Conservation (phyloP, 1,140 invertebrate species). For the Myzus persicae region DNA sequence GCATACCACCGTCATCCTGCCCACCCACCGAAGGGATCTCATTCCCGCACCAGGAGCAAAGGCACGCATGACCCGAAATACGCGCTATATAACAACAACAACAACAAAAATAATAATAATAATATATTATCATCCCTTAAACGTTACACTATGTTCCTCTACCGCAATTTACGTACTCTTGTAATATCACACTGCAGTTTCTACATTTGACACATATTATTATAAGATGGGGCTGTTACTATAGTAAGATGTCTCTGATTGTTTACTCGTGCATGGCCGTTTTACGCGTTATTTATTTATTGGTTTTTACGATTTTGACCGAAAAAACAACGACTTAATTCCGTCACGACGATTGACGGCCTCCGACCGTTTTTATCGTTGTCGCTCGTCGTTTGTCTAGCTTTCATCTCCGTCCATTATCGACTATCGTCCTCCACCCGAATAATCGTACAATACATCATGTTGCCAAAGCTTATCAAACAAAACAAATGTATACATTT, state of each 20-base stretch:
- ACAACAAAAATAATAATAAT: neutral
- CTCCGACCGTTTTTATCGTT: neutral
- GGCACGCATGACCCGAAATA: constrained; percentile 38
- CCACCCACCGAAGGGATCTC: neutral
- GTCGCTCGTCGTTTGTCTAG: neutral
- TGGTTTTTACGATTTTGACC: neutral
- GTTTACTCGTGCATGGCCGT: neutral
- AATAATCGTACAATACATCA: neutral
- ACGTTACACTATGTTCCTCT: neutral
- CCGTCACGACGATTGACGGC: neutral
- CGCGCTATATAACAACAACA: neutral
- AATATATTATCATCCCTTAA: neutral
- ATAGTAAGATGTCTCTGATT: neutral
- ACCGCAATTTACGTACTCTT: neutral
- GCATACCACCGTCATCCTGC: neutral
- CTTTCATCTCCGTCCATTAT: neutral
- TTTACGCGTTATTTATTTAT: neutral
- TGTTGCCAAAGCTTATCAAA: neutral
- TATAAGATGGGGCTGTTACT: neutral
- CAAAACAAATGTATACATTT: neutral
- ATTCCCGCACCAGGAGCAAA: neutral
- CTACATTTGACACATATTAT: neutral
- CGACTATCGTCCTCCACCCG: neutral
- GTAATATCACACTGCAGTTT: neutral
- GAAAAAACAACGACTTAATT: neutral